A percentile compares a stretch with the other conserved stretches of the same genome.
Evolutionary conservation across 2,888 invertebrate species (phyloP).

Genomic region (Tricholauxania praeusta): DNA sequence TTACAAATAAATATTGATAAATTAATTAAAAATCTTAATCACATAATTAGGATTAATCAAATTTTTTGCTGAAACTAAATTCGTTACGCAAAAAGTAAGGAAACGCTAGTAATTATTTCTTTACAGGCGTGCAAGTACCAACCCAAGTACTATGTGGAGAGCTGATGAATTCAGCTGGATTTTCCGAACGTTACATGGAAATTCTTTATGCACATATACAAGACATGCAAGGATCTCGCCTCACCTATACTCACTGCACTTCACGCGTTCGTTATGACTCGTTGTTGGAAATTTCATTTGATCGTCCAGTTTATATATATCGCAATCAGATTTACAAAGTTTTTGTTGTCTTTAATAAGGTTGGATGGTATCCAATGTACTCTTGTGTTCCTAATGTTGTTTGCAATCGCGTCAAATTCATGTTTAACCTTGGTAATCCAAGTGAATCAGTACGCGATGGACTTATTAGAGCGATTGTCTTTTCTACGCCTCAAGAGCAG

Average conservation of each 20-base stretch:
- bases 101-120: too few species aligned
- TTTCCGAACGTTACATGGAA: conserved; percentile 75
- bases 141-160: conserved; percentile 74
- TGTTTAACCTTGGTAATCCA: conserved; percentile 80
- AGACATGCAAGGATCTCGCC: conserved; percentile 82
- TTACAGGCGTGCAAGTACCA: conserved; percentile 76
- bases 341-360: conserved; percentile 85
- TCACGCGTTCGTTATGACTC: conserved; percentile 80
- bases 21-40: too few species aligned
- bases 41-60: too few species aligned
- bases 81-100: too few species aligned
- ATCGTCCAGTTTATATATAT: conserved; percentile 83
- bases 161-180: conserved; percentile 63
- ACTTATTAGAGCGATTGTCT: conserved; percentile 82
- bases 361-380: conserved; percentile 86
- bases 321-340: conserved; percentile 80
- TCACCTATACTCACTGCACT: conserved; percentile 86
- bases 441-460: conserved; percentile 81
- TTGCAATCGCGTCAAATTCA: conserved; percentile 80
- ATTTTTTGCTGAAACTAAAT: too few species aligned
- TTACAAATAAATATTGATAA: too few species aligned
- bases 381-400: conserved; percentile 76
- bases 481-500: conserved; percentile 67
- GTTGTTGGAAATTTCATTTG: conserved; percentile 83
- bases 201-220: conserved; percentile 84